These are phyloP conservation scores for Labeo rohita DNA, from an alignment of 2,113 vertebrate species.

Conservation along the genomic window DNA sequence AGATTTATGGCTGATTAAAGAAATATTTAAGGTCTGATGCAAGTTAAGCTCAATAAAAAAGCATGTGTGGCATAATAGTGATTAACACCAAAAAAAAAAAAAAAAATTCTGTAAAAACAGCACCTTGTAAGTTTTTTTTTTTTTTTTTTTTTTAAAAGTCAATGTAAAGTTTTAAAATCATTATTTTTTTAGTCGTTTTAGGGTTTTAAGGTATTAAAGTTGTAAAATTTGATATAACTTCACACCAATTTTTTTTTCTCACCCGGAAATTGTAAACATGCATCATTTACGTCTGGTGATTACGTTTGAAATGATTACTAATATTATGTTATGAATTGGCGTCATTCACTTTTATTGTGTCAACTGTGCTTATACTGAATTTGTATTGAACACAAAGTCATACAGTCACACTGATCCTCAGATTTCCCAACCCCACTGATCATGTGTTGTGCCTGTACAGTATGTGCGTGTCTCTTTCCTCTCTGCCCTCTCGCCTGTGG, in stretches of 20 bases:
- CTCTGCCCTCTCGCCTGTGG: conserved; percentile 34
- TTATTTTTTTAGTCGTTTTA: background rate
- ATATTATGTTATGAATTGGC: background rate
- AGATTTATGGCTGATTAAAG: background rate
- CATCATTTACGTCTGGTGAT: background rate
- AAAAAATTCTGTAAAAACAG: background rate
- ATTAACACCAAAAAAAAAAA: background rate
- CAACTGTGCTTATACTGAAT: background rate
- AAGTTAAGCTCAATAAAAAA: background rate
- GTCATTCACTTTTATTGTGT: background rate
- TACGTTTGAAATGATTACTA: background rate
- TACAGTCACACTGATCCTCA: background rate
- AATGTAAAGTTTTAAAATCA: too few relatives aligned
- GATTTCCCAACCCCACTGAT: conserved; percentile 7
- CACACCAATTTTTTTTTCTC: background rate
- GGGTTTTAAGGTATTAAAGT: background rate
- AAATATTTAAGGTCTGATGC: background rate
- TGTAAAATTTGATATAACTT: background rate
- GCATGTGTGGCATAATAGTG: background rate
- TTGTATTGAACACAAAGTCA: background rate
- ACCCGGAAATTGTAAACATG: background rate
- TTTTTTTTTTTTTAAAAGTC: too few relatives aligned
- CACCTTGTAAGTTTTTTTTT: too few relatives aligned
- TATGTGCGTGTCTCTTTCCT: background rate
- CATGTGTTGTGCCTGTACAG: conserved; percentile 14